Evolutionary conservation across 2,113 vertebrate species (phyloP).

Genomic region (Salvelinus fontinalis): DNA sequence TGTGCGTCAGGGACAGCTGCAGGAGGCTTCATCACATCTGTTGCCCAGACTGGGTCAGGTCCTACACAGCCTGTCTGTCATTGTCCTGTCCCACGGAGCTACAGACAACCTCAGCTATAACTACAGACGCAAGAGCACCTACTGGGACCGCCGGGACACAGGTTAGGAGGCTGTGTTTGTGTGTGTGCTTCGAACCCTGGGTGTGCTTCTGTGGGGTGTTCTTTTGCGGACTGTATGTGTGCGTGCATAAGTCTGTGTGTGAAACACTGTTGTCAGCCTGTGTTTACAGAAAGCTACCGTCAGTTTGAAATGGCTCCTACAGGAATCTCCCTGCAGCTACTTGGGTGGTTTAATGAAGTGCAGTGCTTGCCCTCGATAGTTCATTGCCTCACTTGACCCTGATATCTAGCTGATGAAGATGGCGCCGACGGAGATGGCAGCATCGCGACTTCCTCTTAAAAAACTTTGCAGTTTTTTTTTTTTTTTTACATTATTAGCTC

Average conservation of each 20-base stretch:
- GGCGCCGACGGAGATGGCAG: too few relatives aligned
- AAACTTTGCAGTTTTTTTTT: too few relatives aligned
- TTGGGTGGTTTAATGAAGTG: background rate
- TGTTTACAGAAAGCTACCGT: background rate
- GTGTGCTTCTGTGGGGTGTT: too few relatives aligned
- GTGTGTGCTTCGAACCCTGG: background rate
- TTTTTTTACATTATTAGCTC: too few relatives aligned
- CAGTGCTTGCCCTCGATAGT: constrained; percentile 37
- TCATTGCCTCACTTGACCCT: constrained; percentile 37
- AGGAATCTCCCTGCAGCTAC: background rate
- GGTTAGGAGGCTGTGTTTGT: constrained; percentile 36
- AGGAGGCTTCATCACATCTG: constrained; percentile 1
- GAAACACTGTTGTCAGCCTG: background rate
- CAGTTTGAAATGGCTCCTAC: too few relatives aligned
- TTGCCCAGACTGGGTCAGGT: background rate
- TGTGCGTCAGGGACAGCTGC: constrained; percentile 1
- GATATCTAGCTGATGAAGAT: constrained; percentile 6
- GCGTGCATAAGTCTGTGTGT: background rate
- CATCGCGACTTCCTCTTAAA: too few relatives aligned
- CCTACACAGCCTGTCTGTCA: background rate
- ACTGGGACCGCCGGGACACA: constrained; percentile 7
- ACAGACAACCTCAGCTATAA: background rate
- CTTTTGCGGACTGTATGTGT: background rate
- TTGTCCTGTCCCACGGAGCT: background rate
- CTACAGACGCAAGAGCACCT: background rate